phyloP scores from a whole-genome alignment of 2,113 vertebrate genomes.

The Macrotis lagotis region DNA sequence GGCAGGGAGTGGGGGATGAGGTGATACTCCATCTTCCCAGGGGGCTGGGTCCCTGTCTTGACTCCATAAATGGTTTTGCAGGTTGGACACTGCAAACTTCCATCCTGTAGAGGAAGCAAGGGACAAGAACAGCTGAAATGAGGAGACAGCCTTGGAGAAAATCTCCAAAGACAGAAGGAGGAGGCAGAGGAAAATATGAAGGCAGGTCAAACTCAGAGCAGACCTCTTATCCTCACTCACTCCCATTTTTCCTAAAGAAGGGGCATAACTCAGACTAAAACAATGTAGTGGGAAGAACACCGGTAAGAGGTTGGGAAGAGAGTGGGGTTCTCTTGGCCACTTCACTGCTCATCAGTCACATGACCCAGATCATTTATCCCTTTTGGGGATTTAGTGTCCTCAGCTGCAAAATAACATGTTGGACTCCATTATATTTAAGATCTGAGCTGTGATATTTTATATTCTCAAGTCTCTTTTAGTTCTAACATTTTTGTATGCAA shows the following conservation, averaged over 20 bases:
- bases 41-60: constrained; percentile 96
- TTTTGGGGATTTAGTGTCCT: not conserved
- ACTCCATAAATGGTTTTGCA: constrained; percentile 98
- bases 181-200: not conserved
- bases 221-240: not conserved
- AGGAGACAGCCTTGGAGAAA: rapidly evolving
- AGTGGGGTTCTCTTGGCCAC: not conserved
- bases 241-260: not conserved
- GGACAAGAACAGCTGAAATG: not conserved
- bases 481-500: not conserved
- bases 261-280: not conserved
- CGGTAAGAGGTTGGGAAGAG: not conserved
- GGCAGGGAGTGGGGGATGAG: constrained; percentile 95
- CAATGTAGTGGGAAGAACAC: not conserved
- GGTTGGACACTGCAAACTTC: constrained; percentile 96
- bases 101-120: constrained; percentile 86
- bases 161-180: not conserved
- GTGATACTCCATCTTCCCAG: constrained; percentile 98
- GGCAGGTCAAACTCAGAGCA: not conserved
- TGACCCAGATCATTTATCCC: not conserved
- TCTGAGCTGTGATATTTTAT: not conserved
- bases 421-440: not conserved
- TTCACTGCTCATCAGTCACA: not conserved
- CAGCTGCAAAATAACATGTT: not conserved
- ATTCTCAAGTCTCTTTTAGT: not conserved